Percentiles rank a stretch among this genome's conserved stretches.
Evolutionary conservation across 2,113 vertebrate genomes (phyloP).

Genomic region (Anarhynchus alexandrinus): DNA sequence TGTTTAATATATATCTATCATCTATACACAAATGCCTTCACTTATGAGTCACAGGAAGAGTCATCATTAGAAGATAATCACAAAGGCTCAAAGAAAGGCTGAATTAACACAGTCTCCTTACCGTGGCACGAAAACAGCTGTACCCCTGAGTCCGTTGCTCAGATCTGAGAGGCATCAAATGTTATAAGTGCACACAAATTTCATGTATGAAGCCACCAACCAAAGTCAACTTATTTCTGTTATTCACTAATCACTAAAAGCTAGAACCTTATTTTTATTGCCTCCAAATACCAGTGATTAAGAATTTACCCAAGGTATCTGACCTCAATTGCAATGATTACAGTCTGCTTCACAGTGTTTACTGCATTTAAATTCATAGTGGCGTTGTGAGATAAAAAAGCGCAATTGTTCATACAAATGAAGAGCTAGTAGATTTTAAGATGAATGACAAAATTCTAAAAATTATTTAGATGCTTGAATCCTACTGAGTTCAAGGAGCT

Average conservation of each 20-base stretch:
- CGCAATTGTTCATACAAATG: neutral
- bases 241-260: neutral
- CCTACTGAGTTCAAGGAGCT: slow-evolving; percentile 23
- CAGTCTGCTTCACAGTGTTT: neutral
- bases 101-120: neutral
- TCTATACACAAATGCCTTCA: slow-evolving; percentile 10
- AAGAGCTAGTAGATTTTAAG: neutral
- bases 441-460: slow-evolving; percentile 24
- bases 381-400: neutral
- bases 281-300: neutral
- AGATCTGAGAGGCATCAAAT: neutral
- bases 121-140: neutral
- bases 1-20: slow-evolving; percentile 32
- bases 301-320: neutral
- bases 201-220: neutral
- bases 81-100: neutral
- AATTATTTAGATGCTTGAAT: slow-evolving; percentile 28
- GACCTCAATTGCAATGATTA: neutral
- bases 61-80: neutral
- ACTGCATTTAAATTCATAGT: neutral
- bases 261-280: neutral
- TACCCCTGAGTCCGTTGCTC: neutral
- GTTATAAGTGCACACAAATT: neutral
- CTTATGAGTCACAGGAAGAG: neutral
- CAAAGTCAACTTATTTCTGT: neutral